These are phyloP conservation scores for Parambassis ranga DNA, from an alignment of 2,797 vertebrate genomes.

Conservation along the genomic window DNA sequence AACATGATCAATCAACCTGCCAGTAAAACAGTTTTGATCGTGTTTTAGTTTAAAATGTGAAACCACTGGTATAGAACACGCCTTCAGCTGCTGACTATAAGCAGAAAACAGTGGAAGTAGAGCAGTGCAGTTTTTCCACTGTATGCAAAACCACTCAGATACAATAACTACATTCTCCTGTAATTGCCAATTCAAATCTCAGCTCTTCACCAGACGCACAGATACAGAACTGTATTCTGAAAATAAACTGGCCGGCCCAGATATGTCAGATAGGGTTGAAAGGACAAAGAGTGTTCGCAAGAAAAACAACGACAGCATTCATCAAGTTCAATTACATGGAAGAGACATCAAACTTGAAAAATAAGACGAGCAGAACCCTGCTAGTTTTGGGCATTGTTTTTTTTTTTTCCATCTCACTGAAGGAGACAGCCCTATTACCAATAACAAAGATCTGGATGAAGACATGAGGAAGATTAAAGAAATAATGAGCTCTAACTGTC, in stretches of 20 bases:
- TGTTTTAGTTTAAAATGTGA: background rate
- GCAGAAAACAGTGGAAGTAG: background rate
- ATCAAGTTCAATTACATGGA: constrained; percentile 65
- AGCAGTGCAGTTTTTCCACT: background rate
- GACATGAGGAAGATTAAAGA: constrained; percentile 59
- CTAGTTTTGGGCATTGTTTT: background rate
- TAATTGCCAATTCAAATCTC: constrained; percentile 42
- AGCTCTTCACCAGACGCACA: constrained; percentile 23
- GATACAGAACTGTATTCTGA: constrained; percentile 38
- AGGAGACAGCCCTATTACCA: constrained; percentile 31
- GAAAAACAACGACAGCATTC: constrained; percentile 57
- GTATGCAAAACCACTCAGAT: constrained; percentile 3
- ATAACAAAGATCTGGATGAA: constrained; percentile 53
- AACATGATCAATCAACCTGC: too few relatives aligned
- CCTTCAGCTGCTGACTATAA: background rate
- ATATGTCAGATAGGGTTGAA: constrained; percentile 64
- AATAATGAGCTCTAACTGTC: constrained; percentile 63
- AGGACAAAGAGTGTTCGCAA: constrained; percentile 45
- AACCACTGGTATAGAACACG: background rate
- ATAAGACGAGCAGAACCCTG: constrained; percentile 24
- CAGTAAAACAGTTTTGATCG: background rate
- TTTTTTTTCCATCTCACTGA: constrained; percentile 1
- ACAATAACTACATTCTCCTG: background rate
- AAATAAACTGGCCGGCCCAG: constrained; percentile 67
- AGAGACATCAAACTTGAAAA: constrained; percentile 58